These are phyloP conservation scores for Bradynema listronoti DNA, from an alignment of 1,140 invertebrate genomes.

Conservation along the genomic window DNA sequence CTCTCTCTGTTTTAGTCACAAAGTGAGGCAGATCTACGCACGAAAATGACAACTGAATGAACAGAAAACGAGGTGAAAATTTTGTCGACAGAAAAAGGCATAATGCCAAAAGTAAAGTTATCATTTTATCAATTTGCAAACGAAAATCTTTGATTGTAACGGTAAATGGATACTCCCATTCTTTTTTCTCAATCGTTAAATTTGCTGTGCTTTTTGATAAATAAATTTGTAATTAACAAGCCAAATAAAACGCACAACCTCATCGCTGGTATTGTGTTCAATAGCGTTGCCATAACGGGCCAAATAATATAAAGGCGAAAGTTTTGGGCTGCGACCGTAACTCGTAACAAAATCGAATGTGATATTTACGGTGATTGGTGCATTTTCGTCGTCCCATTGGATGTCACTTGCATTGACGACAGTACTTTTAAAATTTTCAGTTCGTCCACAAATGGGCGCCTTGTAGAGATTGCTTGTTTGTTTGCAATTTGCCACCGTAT, in stretches of 20 bases:
- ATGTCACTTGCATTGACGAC: constrained; percentile 19
- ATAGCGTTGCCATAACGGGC: constrained; percentile 49
- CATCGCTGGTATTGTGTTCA: constrained; percentile 28
- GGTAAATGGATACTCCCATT: background rate
- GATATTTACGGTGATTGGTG: constrained; percentile 44
- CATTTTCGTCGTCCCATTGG: constrained; percentile 19
- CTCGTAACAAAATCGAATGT: constrained; percentile 28
- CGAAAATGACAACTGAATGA: no score
- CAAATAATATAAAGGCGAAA: constrained; percentile 46
- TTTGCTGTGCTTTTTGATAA: constrained; percentile 5
- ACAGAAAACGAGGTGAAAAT: constrained; percentile 12
- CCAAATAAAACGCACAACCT: constrained; percentile 20
- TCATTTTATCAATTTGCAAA: no score
- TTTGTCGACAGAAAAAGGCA: background rate
- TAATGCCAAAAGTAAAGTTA: background rate
- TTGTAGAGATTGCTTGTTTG: background rate
- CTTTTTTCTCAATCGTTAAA: constrained; percentile 11
- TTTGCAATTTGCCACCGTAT: constrained; percentile 29
- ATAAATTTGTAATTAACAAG: constrained; percentile 1
- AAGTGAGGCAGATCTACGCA: no score
- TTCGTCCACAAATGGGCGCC: constrained; percentile 41
- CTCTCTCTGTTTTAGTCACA: no score
- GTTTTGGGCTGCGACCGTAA: constrained; percentile 12
- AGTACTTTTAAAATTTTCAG: constrained; percentile 28
- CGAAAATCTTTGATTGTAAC: no score